phyloP scores from a whole-genome alignment of 1,140 invertebrate genomes.

The Nomia melanderi region DNA sequence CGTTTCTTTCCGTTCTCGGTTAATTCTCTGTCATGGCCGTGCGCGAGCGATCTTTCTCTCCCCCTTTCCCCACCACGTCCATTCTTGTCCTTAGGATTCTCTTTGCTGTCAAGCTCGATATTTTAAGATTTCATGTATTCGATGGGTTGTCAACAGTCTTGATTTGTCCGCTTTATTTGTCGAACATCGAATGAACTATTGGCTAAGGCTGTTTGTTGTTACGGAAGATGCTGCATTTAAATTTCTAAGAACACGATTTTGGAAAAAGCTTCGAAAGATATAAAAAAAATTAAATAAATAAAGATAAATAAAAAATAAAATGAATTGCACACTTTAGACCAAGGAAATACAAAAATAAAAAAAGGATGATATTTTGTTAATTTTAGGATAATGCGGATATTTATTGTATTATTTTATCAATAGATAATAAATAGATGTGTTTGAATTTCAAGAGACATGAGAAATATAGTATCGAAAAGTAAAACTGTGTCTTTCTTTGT shows the following conservation, averaged over 20 bases:
- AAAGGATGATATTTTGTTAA: conserved; percentile 76
- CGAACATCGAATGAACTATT: conserved; percentile 55
- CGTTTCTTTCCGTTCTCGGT: conserved; percentile 39
- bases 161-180: conserved; percentile 58
- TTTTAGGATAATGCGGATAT: conserved; percentile 74
- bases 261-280: conserved; percentile 53
- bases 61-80: conserved; percentile 2
- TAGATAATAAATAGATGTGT: conserved; percentile 75
- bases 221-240: conserved; percentile 71
- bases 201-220: conserved; percentile 67
- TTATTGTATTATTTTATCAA: conserved; percentile 75
- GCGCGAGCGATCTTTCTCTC: conserved; percentile 9
- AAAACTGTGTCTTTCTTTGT: conserved; percentile 6
- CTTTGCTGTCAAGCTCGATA: conserved; percentile 41
- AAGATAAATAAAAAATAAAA: conserved; percentile 37
- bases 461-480: conserved; percentile 61
- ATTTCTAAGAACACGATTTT: conserved; percentile 69
- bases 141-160: conserved; percentile 37
- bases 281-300: conserved; percentile 41
- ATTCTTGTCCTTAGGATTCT: conserved; percentile 23
- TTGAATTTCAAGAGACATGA: conserved; percentile 73
- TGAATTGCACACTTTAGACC: conserved; percentile 60
- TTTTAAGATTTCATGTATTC: conserved; percentile 45
- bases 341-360: conserved; percentile 53
- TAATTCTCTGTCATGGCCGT: not conserved